Percentiles rank a stretch among this genome's conserved stretches.
Evolutionary conservation across 1,140 invertebrate genomes (phyloP).

Genomic region (Branchinecta lindahli): DNA sequence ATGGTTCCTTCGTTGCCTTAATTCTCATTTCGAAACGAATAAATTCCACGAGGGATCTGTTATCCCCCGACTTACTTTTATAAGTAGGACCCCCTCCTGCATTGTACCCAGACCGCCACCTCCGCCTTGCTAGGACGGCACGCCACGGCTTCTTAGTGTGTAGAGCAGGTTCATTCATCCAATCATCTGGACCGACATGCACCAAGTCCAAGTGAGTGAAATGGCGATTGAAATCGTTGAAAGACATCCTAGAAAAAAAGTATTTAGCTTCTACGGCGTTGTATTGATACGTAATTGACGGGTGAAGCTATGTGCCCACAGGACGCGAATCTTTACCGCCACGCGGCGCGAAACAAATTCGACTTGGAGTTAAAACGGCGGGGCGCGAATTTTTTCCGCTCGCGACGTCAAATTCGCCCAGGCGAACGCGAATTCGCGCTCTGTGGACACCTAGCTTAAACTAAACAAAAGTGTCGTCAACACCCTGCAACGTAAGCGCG

Average conservation of each 20-base stretch:
- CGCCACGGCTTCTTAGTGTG: slow-evolving; percentile 51
- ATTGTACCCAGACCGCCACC: slow-evolving; percentile 50
- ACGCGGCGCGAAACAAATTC: no score
- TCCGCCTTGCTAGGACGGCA: slow-evolving; percentile 46
- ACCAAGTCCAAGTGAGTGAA: slow-evolving; percentile 57
- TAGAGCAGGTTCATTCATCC: slow-evolving; percentile 47
- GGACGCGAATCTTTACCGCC: background rate
- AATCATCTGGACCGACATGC: slow-evolving; percentile 58
- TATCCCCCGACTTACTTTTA: slow-evolving; percentile 30
- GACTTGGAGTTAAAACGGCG: no score
- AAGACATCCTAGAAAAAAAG: slow-evolving; percentile 46
- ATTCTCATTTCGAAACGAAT: no score
- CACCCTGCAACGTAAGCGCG: background rate
- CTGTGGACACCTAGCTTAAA: no score
- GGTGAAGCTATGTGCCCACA: no score
- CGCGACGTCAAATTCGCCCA: no score
- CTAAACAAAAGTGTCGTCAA: background rate
- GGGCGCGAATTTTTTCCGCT: no score
- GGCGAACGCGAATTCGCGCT: slow-evolving; percentile 6
- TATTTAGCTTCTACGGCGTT: background rate
- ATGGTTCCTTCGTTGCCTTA: no score
- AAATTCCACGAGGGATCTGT: no score
- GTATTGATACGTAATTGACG: background rate
- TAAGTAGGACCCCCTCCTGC: slow-evolving; percentile 47
- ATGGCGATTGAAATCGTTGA: slow-evolving; percentile 49